Base-by-base conservation (phyloP, 2,797 vertebrate genomes). In the Pyrocephalus nanus region DNA sequence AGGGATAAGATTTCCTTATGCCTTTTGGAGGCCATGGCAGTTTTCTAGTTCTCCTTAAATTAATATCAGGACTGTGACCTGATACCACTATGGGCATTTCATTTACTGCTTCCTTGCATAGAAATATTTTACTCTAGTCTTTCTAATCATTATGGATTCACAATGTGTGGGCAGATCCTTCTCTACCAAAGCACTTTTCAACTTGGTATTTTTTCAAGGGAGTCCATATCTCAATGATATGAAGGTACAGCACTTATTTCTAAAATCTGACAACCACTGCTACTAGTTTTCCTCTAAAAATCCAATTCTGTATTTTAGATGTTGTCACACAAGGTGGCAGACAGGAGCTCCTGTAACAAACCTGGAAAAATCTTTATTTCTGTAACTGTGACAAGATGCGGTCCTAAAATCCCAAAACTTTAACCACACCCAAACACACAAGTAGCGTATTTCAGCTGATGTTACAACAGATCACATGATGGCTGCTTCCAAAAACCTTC, bases 301-400 rank as follows among this genome's bases (percentile, higher is more conserved):
- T 34, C 32, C 45, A 36, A 3, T 54, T 70, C 73, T 96, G 83
- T 92, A 57, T 85, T 96, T 93, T 27, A 75, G 77, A 45, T 45
- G 62, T 64, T 38, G 32, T 42, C 89, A 79, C 97, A 95, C 95
- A 85, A 97, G 97, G 95, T 97, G 97, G 97, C 96, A 97, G 96
- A 74, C 86, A 60, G 78, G 96, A 97, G 95, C 70, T 57, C 83
- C 42, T 32, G 8, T 18, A 90, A 90, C 0, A 4, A 86, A 91
- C 48, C 21, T 75, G 47, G 55, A 72, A 84, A 29, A 78, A 32
- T 14, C 81, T 72, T 70, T 69, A 57, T 66, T 76, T 88, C 55
- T 81, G 9, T 58, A 69, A 23, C 27, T 18, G 18, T 58, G 54
- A 32, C 36, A 72, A 88, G 38, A 60, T 21, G 32, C 17, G 79